These are phyloP conservation scores for Halcyon smyrnensis DNA, from an alignment of 2,797 vertebrate species.

Conservation along the genomic window DNA sequence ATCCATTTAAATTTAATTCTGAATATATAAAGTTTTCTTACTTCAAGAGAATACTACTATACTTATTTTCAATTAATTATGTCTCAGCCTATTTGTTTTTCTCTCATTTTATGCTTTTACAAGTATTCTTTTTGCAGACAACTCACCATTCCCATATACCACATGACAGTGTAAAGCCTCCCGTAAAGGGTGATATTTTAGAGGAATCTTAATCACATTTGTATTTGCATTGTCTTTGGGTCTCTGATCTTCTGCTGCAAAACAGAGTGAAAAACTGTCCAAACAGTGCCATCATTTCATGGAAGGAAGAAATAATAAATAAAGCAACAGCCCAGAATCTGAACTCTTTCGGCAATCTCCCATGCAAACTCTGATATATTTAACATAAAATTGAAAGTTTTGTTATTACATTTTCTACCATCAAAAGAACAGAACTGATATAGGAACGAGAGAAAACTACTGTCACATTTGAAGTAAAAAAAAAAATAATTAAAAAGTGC, in stretches of 20 bases:
- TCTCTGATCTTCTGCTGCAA: not conserved
- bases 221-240: not conserved
- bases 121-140: not conserved
- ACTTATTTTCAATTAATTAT: not conserved
- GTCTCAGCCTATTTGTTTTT: not conserved
- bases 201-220: not conserved
- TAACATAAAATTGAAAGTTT: not conserved
- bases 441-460: not conserved
- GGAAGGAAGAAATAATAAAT: not conserved
- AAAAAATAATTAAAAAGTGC: not conserved
- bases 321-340: not conserved
- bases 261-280: not conserved
- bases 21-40: not conserved
- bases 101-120: not conserved
- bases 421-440: conserved; percentile 9
- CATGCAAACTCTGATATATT: not conserved
- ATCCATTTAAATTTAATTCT: not conserved
- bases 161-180: not conserved
- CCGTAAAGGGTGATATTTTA: not conserved
- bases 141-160: not conserved
- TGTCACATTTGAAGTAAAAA: conserved; percentile 3
- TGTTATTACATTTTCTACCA: conserved; percentile 17
- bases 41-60: not conserved
- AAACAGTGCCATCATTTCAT: not conserved
- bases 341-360: not conserved